These are phyloP conservation scores for Poecilia velifera DNA, from an alignment of 2,797 vertebrate species.

Conservation along the genomic window DNA sequence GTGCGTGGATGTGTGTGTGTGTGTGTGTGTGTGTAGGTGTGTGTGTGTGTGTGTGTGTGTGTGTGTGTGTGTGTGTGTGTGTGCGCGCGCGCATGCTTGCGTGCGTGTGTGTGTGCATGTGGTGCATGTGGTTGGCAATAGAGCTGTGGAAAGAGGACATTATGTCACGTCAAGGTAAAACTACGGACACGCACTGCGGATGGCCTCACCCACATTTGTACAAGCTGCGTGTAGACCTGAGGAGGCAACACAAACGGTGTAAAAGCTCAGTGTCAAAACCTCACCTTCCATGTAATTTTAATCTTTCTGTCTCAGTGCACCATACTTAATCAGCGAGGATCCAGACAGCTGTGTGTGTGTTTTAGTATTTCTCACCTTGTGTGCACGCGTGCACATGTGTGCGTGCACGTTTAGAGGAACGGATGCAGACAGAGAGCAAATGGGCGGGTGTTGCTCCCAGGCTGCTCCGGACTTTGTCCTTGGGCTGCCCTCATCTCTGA, in stretches of 20 bases:
- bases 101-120: conserved; percentile 10
- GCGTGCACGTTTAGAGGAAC: conserved; percentile 33
- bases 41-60: conserved; percentile 15
- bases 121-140: conserved; percentile 26
- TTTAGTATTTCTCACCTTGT: conserved; percentile 5
- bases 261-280: conserved; percentile 50
- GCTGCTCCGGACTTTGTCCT: conserved; percentile 78
- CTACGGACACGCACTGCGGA: conserved; percentile 70
- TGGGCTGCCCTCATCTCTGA: conserved; percentile 81
- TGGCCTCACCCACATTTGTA: conserved; percentile 71
- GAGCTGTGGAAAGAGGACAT: conserved; percentile 63
- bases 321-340: conserved; percentile 59
- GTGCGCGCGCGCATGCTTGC: conserved; percentile 6
- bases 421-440: conserved; percentile 55
- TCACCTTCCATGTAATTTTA: conserved; percentile 68
- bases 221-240: conserved; percentile 42
- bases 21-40: too few relatives aligned
- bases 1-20: conserved; percentile 17
- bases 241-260: conserved; percentile 39
- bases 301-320: conserved; percentile 62
- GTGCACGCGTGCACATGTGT: conserved; percentile 23
- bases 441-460: conserved; percentile 68
- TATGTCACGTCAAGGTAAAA: conserved; percentile 76
- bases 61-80: conserved; percentile 1
- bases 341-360: conserved; percentile 43